A percentile compares a stretch with the other conserved stretches of the same genome.
These are phyloP conservation scores for Oreohelix idahoensis DNA, from an alignment of 1,140 invertebrate genomes.

Conservation along the genomic window DNA sequence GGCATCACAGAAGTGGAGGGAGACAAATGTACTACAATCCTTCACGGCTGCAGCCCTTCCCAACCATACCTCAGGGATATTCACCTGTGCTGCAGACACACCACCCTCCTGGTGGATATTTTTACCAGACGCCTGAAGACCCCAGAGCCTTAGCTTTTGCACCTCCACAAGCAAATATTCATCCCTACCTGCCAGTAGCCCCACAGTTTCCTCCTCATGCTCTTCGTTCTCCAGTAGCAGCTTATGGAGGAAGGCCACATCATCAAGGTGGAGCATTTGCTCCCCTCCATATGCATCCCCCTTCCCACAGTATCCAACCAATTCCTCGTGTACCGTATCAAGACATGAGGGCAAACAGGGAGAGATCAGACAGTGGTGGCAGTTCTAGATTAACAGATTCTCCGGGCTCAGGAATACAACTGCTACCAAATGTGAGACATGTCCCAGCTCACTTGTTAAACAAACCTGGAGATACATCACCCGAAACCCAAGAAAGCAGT, in stretches of 20 bases:
- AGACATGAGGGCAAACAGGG: constrained; percentile 23
- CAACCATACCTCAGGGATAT: constrained; percentile 38
- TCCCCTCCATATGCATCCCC: constrained; percentile 26
- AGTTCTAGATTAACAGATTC: constrained; percentile 11
- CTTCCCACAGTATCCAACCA: not conserved
- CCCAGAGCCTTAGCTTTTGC: constrained; percentile 22
- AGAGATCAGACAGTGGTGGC: constrained; percentile 25
- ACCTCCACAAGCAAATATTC: not conserved
- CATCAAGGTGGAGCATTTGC: constrained; percentile 28
- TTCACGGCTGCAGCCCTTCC: constrained; percentile 36
- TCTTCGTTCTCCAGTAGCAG: constrained; percentile 23
- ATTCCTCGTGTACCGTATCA: not conserved
- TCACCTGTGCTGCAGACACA: constrained; percentile 36
- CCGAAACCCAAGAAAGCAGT: constrained; percentile 42
- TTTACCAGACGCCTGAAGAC: constrained; percentile 46
- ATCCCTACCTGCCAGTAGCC: constrained; percentile 11
- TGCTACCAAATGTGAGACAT: constrained; percentile 65
- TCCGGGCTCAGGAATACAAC: constrained; percentile 56
- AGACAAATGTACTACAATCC: constrained; percentile 36
- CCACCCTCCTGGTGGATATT: constrained; percentile 30
- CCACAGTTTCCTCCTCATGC: constrained; percentile 25
- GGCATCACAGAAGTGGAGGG: constrained; percentile 31
- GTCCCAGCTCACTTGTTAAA: constrained; percentile 59
- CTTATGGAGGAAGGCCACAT: constrained; percentile 25
- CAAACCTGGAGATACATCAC: constrained; percentile 46